phyloP scores from a whole-genome alignment of 2,113 vertebrate genomes.

The Rousettus leschenaultii region DNA sequence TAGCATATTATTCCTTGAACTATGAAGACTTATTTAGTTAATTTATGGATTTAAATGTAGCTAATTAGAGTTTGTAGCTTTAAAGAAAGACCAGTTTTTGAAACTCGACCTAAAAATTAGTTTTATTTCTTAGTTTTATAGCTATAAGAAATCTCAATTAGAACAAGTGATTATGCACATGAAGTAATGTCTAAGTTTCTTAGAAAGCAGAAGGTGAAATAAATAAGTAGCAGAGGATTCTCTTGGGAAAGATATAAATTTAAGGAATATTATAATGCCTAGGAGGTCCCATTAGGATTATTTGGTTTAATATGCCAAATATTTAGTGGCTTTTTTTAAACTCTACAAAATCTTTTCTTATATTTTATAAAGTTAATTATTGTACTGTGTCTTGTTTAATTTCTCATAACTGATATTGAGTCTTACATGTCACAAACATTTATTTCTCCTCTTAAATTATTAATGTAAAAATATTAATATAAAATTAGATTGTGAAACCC shows the following conservation, averaged over 20 bases:
- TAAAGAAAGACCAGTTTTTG: constrained; percentile 43
- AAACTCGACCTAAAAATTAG: not conserved
- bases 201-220: not conserved
- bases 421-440: not conserved
- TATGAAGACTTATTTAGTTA: not conserved
- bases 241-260: not conserved
- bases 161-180: not conserved
- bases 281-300: not conserved
- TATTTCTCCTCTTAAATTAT: not conserved
- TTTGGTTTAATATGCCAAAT: not conserved
- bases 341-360: not conserved
- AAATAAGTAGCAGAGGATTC: not conserved
- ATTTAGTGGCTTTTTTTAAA: not conserved
- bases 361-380: not conserved
- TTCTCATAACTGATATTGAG: not conserved
- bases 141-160: not conserved
- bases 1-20: not conserved
- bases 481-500: not conserved
- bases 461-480: not conserved
- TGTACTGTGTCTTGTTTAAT: not conserved
- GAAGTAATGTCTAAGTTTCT: not conserved
- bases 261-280: not conserved
- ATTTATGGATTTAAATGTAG: constrained; percentile 30
- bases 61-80: not conserved
- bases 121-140: constrained; percentile 14